Base-by-base conservation (phyloP, 2,797 vertebrate species). In the Macropus fuliginosus region DNA sequence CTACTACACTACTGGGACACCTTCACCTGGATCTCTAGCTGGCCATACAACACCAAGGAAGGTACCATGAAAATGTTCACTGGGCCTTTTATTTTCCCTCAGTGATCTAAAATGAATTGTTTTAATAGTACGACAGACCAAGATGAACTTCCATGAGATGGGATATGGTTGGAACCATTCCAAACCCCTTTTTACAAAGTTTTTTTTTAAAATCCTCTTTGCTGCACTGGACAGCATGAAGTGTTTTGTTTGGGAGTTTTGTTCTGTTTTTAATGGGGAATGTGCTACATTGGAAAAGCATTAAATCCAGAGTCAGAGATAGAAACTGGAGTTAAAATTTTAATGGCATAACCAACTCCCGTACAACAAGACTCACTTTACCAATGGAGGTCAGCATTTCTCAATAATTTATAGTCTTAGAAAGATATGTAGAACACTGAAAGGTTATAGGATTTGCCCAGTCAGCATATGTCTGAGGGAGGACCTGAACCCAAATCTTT, bases 21-120 rank as follows among this genome's bases (percentile, higher is more conserved):
- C 27, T 16, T 92, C 50, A 46, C 62, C 56, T 96, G 50, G 94
- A 94, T 92, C 95, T 56, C 90, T 11, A 87, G 11, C 40, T 87
- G 74, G 87, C 93, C 91, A 90, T 54, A 57, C 95, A 50, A 46
- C 94, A 54, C 96, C 62, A 93, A 96, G 91, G 94, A 94, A 96
- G 94, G 28, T 16, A 54, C 90, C 40, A 1, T 4, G 92, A 95
- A 97, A 95, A 13, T 46, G 18, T 81, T 21, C 66, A 81, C 8
- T 62, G 74, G 40, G 31, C 74, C 40, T 81, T 81, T 46, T 40
- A 5, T 21, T 2, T 9, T 4, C 16, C 3, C 40, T 50, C 27
- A 27, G 9, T 46, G 18, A 28, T 40, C 40, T 4, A 87, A 87
- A 87, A 46, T 27, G 40, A 87, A 92, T 31, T 14, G n/a, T 21